Evolutionary conservation across 1,140 invertebrate genomes (phyloP), one percentile per base, ranked within the genome.

Genomic region (Drosophila ercepeae): DNA sequence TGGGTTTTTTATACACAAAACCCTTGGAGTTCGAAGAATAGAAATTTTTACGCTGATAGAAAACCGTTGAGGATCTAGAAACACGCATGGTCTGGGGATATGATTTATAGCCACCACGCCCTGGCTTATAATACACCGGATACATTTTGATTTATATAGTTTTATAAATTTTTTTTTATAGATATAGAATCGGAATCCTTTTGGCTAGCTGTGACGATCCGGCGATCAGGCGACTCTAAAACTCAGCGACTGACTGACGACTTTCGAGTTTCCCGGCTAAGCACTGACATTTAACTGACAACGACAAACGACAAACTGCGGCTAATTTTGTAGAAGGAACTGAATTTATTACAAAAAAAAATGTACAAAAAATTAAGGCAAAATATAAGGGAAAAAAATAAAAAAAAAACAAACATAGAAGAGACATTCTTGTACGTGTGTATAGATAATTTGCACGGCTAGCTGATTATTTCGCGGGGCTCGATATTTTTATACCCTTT

Each of bases 221-320:
- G 46, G 46, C 18, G 13, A 14, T 29, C 25, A 39, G 53, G 23
- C 59, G 27, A 34, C 23, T 23, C 21, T 7, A 58, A 36, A 54
- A 53, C 18, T 41, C 57, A 45, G 44, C 63, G 39, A 53, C 58
- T 39, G 39, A 42, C 14, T 64, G 59, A 63, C 53, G 48, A 51
- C 25, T 65, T 55, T 55, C 79, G 75, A 71, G 75, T 59, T 78
- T 42, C 39, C 46, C 59, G 52, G 25, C 52, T 65, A 72, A 75
- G 44, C 46, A 72, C 55, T 54, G 57, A 59, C 76, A 78, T 78
- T 51, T 50, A 84, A 78, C 78, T 83, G 64, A 71, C 70, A 54
- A 71, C 49, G 72, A 84, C 79, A 71, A 75, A 84, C 69, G 64
- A n/a, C 29, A 50, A 74, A 55, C 54, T 74, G 58, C 68, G 46